Base-by-base conservation (phyloP, 1,140 invertebrate genomes). In the Monochamus saltuarius region DNA sequence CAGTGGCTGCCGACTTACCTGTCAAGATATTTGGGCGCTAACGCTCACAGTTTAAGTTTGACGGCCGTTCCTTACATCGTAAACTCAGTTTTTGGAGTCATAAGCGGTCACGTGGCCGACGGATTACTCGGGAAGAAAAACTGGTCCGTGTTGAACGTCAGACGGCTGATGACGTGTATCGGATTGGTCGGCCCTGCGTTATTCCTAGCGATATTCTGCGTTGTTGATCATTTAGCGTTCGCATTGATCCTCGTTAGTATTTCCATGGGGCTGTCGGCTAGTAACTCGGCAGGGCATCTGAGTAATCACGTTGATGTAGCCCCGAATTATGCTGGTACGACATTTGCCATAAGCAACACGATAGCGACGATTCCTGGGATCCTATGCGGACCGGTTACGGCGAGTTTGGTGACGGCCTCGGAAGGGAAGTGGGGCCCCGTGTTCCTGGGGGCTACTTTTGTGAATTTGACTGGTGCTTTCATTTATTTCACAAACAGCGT, bases 1-100 rank as follows among this genome's bases (percentile, higher is more conserved):
- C 88, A 90, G 70, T 92, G 89, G 89, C 75, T 92, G 58, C 89
- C 89, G 2, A 91, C 88, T 6, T 91, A 91, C 74, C 76, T 92
- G 64, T 75, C 84, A 3, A 76, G 84, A 47, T 84, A 84, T 70
- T 78, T 92, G 16, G 85, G 85, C 13, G 89, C 86, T 11, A 85
- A 89, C 65, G 82, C 84, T 64, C 83, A 87, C 71, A 85, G 85
- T 71, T 85, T 92, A 59, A 90, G 89, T 79, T 80, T 89, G 43
- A 90, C 89, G 40, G 89, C 89, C 4, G 80, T 90, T 68, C 89
- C 89, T 62, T 91, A 91, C 68, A 81, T 91, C 58, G 82, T 90
- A 67, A 91, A 90, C 76, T 90, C 88, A 16, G 73, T 89, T 16
- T 82, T 87, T 63, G 88, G 89, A 29, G 84, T 91, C 46, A 83